Evolutionary conservation across 1,140 invertebrate species (phyloP).

Genomic region (Xylocopa sonorina): DNA sequence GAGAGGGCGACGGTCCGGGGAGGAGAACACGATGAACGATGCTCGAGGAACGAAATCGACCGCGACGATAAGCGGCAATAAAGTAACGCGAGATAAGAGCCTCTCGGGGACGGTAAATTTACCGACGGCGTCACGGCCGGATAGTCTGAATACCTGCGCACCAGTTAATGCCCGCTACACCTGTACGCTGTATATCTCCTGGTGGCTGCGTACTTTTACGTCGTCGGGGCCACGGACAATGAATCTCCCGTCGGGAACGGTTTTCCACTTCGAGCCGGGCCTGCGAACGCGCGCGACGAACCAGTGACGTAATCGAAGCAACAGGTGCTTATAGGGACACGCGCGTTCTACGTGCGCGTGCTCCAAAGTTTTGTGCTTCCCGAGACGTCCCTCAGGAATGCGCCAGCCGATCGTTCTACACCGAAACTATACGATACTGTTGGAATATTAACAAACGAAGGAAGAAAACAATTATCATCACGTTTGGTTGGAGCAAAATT

Average conservation of each 20-base stretch:
- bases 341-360: neutral
- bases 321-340: conserved; percentile 27
- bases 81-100: conserved; percentile 48
- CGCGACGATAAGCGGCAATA: conserved; percentile 45
- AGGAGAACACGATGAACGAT: conserved; percentile 25
- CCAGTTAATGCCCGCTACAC: conserved; percentile 39
- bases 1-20: neutral
- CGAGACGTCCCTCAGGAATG: neutral
- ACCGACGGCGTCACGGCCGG: conserved; percentile 32
- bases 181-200: conserved; percentile 55
- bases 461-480: too few species aligned
- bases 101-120: conserved; percentile 38
- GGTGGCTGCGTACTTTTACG: conserved; percentile 30
- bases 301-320: conserved; percentile 9
- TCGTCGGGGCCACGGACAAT: conserved; percentile 27
- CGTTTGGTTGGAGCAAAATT: too few species aligned
- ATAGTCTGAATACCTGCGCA: conserved; percentile 51
- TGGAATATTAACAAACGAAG: too few species aligned
- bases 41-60: conserved; percentile 38
- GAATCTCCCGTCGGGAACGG: conserved; percentile 10
- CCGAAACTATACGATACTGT: too few species aligned
- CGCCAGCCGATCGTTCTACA: neutral
- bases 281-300: neutral
- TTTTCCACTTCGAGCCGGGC: neutral
- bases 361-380: neutral